Percentiles rank a stretch among this genome's conserved stretches.
phyloP scores from a whole-genome alignment of 2,113 vertebrate species.

The Tauraco erythrolophus region DNA sequence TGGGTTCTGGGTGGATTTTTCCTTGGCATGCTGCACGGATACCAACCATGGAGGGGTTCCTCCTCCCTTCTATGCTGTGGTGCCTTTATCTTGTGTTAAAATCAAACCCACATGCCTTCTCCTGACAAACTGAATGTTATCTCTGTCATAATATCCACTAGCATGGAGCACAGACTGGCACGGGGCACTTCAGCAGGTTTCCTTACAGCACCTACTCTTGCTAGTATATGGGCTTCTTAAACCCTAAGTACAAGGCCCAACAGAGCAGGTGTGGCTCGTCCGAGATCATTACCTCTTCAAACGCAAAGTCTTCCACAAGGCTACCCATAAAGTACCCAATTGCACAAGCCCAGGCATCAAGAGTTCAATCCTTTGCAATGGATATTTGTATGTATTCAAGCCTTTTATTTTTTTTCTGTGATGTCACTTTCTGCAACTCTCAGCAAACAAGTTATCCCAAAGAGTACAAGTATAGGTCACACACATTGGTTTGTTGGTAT shows the following conservation, averaged over 20 bases:
- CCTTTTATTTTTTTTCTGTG: not conserved
- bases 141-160: not conserved
- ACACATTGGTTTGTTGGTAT: not conserved
- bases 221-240: not conserved
- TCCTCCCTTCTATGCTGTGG: not conserved
- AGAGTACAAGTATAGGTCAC: not conserved
- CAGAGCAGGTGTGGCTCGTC: not conserved
- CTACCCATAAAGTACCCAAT: not conserved
- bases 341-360: not conserved
- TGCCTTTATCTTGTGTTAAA: not conserved
- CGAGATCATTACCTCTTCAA: not conserved
- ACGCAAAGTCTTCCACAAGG: not conserved
- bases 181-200: not conserved
- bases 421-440: not conserved
- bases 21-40: not conserved
- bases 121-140: not conserved
- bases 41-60: not conserved
- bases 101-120: not conserved
- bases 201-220: not conserved
- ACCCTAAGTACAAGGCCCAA: not conserved
- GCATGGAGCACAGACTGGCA: accelerated
- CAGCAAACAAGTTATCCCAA: not conserved
- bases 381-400: not conserved
- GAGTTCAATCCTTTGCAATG: not conserved
- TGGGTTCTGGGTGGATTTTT: not conserved